Evolutionary conservation across 1,140 invertebrate species (phyloP), one percentile per base, ranked within the genome.

Genomic region (Chrysopa pallens): DNA sequence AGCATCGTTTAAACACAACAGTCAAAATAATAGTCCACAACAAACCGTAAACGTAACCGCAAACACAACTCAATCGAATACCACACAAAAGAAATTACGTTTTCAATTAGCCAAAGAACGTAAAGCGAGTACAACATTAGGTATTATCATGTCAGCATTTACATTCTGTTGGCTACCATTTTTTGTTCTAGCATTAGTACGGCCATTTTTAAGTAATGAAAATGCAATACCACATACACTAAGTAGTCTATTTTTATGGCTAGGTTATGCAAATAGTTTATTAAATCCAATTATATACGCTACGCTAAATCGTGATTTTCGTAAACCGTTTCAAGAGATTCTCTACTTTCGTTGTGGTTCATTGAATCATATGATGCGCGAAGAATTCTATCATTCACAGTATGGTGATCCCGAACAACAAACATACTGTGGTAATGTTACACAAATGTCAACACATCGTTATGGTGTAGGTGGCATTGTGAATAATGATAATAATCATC

Each of bases 111-210:
- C 82, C 36, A 91, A 89, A 51, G 89, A 93, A 54, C 72, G 88
- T 37, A 95, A 96, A 60, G 92, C 92, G 4, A 92, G 89, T 40
- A 90, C 91, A 13, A 97, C 93, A 0, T 70, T 98, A 42, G 92
- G 92, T 9, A 95, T 98, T 42, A 95, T 98, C 40, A 91, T 93
- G 86, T 92, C 86, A 45, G 89, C 92, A 1, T 98, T 98, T 55
- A 86, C 84, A 11, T 67, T 95, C 42, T 98, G 93, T 59, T 98
- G 93, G 94, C 64, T 97, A 29, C 94, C 94, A 2, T 98, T 95
- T 61, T 96, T 98, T 62, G 84, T 95, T 6, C 68, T 93, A 29
- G 89, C 91, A 1, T 62, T 94, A 8, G 74, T 94, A 28, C 70
- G 78, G 53, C 86, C 78, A n/a, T 92, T 92, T 54, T 64, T 84